These are phyloP conservation scores for Loripinus fragilis DNA, from an alignment of 2,888 invertebrate species.

Conservation along the genomic window DNA sequence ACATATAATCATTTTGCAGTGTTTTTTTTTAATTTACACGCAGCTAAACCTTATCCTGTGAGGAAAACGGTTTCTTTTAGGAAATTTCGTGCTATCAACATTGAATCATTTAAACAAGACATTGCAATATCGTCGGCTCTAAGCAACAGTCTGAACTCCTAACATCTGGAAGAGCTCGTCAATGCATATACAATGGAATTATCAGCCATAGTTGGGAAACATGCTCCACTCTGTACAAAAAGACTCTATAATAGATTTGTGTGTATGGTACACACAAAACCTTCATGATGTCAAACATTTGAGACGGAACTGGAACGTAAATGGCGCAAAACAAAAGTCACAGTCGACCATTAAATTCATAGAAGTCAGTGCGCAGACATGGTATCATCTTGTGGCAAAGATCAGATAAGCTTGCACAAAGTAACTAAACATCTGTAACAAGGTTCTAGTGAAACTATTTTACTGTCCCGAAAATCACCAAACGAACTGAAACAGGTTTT, in stretches of 20 bases:
- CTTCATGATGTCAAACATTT: constrained; percentile 18
- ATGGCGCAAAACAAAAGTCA: constrained; percentile 13
- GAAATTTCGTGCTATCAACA: constrained; percentile 26
- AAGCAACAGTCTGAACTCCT: neutral
- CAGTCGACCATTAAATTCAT: constrained; percentile 18
- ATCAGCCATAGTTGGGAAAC: neutral
- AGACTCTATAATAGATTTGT: neutral
- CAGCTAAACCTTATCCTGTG: constrained; percentile 31
- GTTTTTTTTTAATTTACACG: neutral
- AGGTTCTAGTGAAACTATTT: neutral
- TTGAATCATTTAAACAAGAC: constrained; percentile 19
- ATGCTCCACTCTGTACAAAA: constrained; percentile 1
- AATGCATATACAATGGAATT: neutral
- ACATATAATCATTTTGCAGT: constrained; percentile 45
- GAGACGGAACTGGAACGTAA: constrained; percentile 13
- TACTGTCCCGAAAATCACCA: neutral
- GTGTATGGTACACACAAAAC: constrained; percentile 6
- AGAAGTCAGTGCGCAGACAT: constrained; percentile 1
- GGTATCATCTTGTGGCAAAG: neutral
- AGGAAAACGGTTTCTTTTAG: constrained; percentile 30
- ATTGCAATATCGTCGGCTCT: neutral
- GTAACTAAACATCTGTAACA: constrained; percentile 6
- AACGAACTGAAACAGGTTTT: neutral
- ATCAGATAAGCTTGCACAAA: constrained; percentile 14
- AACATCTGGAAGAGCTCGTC: neutral